Conservation (phyloP, 2,113 vertebrate genomes). For the Drymodes brunneopygia region DNA sequence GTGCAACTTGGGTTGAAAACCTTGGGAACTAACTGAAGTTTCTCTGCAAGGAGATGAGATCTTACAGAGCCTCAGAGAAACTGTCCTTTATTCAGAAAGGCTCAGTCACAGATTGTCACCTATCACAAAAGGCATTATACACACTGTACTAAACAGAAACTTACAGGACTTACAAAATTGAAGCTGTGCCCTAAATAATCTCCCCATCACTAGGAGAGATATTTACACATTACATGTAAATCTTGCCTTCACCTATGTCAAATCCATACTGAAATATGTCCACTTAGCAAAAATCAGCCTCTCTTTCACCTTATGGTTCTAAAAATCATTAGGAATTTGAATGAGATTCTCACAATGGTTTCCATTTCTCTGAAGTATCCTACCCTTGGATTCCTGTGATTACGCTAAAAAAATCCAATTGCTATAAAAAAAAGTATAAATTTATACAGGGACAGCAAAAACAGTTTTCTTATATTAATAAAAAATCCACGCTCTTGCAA, state of each 20-base stretch:
- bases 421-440: background rate
- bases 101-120: constrained; percentile 27
- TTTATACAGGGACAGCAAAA: background rate
- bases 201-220: background rate
- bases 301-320: background rate
- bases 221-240: background rate
- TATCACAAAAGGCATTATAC: constrained; percentile 18
- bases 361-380: background rate
- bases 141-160: background rate
- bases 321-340: background rate
- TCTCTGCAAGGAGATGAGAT: background rate
- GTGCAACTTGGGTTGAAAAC: background rate
- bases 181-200: background rate
- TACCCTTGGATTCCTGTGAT: background rate
- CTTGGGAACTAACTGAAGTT: background rate
- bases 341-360: background rate
- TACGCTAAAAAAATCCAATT: background rate
- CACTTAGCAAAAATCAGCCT: background rate
- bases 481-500: background rate
- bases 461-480: background rate
- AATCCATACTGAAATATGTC: background rate
- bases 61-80: background rate
- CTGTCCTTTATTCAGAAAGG: constrained; percentile 27
- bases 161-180: background rate
- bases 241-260: background rate